These are phyloP conservation scores for Cyprinodon diabolis DNA, from an alignment of 2,797 vertebrate genomes.

Conservation along the genomic window DNA sequence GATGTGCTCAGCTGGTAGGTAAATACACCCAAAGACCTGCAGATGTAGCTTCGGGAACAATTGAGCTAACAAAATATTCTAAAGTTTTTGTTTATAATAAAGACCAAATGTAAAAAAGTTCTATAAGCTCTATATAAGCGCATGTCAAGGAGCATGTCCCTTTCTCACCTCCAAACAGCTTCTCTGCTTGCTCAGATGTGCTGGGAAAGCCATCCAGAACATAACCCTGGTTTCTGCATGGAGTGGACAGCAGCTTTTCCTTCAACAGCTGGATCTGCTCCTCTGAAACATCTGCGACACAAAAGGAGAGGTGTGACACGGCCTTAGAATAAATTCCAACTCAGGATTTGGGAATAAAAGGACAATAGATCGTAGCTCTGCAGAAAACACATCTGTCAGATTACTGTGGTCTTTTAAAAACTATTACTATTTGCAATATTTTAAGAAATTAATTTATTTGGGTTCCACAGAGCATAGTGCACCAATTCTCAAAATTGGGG, in stretches of 20 bases:
- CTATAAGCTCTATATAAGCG: not conserved
- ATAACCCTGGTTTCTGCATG: slow-evolving; percentile 93
- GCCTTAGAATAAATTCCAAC: not conserved
- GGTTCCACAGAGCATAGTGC: not conserved
- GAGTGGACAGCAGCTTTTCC: slow-evolving; percentile 87
- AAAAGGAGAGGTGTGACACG: not conserved
- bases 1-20: not conserved
- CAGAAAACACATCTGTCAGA: too few species aligned
- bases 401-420: not conserved
- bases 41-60: not conserved
- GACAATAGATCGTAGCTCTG: not conserved
- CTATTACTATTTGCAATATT: not conserved
- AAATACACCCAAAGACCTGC: not conserved
- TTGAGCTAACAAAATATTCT: not conserved
- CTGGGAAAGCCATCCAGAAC: slow-evolving; percentile 90
- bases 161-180: slow-evolving; percentile 85
- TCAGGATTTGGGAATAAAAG: too few species aligned
- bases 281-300: slow-evolving; percentile 79
- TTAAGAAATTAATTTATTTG: not conserved
- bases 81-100: not conserved
- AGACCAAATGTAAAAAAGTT: not conserved
- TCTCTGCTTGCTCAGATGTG: slow-evolving; percentile 86
- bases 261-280: slow-evolving; percentile 84
- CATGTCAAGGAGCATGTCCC: not conserved
- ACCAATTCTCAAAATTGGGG: too few species aligned